Conservation (phyloP, 2,888 invertebrate species). For the Rhorus exstirpatorius region DNA sequence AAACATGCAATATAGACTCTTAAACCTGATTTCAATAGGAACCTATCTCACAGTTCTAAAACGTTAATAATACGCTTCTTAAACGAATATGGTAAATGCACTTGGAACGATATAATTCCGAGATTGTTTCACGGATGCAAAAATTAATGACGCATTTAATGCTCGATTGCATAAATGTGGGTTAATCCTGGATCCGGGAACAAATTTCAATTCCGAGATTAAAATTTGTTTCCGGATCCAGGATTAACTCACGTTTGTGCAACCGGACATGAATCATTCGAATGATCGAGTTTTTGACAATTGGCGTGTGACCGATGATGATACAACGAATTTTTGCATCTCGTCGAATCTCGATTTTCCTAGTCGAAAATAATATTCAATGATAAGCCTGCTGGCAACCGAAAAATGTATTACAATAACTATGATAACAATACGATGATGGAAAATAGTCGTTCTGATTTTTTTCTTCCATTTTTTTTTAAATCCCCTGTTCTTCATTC, state of each 20-base stretch:
- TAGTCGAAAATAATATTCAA: conserved; percentile 68
- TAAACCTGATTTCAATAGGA: conserved; percentile 78
- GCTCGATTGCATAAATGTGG: too few relatives aligned
- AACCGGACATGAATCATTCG: too few relatives aligned
- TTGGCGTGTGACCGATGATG: conserved; percentile 34
- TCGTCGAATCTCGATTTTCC: conserved; percentile 16
- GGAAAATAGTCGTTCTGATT: conserved; percentile 72
- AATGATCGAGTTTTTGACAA: too few relatives aligned
- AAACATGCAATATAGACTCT: conserved; percentile 41
- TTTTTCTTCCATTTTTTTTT: conserved; percentile 24
- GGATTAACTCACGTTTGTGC: too few relatives aligned
- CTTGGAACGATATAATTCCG: conserved; percentile 76
- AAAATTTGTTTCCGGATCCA: too few relatives aligned
- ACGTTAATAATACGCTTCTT: conserved; percentile 78
- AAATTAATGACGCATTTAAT: conserved; percentile 37
- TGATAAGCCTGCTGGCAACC: conserved; percentile 75
- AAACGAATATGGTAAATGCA: conserved; percentile 81
- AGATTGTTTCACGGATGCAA: conserved; percentile 69
- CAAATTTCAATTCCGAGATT: too few relatives aligned
- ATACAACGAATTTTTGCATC: conserved; percentile 48
- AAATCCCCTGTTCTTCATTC: conserved; percentile 31
- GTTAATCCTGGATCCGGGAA: too few relatives aligned
- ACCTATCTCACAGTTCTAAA: conserved; percentile 78
- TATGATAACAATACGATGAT: conserved; percentile 75
- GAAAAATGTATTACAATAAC: conserved; percentile 74